A percentile compares a stretch with the other conserved stretches of the same genome.
Evolutionary conservation across 2,888 invertebrate species (phyloP).

Genomic region (Taenaris catops): DNA sequence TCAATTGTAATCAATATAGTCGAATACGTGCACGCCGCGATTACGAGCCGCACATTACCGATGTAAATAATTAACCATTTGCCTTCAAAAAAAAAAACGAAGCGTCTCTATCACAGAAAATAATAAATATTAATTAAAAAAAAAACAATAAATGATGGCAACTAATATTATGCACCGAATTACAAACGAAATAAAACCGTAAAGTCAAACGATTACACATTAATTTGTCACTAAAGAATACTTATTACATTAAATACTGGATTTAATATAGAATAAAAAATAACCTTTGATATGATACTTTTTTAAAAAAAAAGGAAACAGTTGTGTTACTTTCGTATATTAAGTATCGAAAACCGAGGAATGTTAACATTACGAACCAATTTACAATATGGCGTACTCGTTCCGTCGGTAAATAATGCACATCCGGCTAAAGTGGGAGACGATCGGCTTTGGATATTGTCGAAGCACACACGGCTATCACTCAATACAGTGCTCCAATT

Average conservation of each 20-base stretch:
- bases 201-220: constrained; percentile 15
- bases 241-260: constrained; percentile 34
- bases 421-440: no score
- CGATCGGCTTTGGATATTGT: no score
- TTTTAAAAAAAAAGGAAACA: neutral
- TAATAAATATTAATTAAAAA: constrained; percentile 66
- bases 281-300: neutral
- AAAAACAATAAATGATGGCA: constrained; percentile 58
- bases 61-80: constrained; percentile 23
- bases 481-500: no score
- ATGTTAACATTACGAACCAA: constrained; percentile 38
- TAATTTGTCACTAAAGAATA: constrained; percentile 20
- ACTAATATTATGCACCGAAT: constrained; percentile 63
- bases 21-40: neutral
- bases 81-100: constrained; percentile 28
- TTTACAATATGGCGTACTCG: no score
- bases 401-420: no score
- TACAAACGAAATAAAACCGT: constrained; percentile 30
- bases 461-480: no score
- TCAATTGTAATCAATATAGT: no score
- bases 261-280: constrained; percentile 17
- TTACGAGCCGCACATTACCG: neutral
- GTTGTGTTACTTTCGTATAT: constrained; percentile 22
- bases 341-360: constrained; percentile 35
- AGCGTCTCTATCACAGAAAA: constrained; percentile 69